Evolutionary conservation across 2,113 vertebrate genomes (phyloP).

Genomic region (Macrotus californicus): DNA sequence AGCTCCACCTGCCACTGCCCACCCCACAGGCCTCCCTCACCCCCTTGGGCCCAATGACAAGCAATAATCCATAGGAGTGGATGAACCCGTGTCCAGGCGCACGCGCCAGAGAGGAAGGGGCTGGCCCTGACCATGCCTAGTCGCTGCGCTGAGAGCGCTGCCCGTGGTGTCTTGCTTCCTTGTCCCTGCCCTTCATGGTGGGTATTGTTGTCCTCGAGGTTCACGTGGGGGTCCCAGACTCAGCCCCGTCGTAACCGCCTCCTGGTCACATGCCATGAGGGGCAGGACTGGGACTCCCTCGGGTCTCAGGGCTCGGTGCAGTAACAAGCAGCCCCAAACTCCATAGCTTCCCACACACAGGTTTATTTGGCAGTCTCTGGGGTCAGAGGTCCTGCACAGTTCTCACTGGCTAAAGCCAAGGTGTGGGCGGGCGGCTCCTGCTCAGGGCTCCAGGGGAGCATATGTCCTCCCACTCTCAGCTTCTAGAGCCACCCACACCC

Average conservation of each 20-base stretch:
- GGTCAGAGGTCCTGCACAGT: not conserved
- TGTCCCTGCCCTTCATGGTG: not conserved
- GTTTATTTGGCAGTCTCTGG: rapidly evolving
- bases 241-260: rapidly evolving
- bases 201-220: rapidly evolving
- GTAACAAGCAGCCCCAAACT: too few species aligned
- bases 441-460: not conserved
- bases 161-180: rapidly evolving
- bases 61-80: rapidly evolving
- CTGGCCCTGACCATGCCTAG: rapidly evolving
- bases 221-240: not conserved
- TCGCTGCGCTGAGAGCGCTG: rapidly evolving
- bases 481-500: rapidly evolving
- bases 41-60: not conserved
- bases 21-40: rapidly evolving
- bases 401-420: not conserved
- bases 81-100: not conserved
- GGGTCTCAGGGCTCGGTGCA: rapidly evolving
- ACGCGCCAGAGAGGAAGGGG: rapidly evolving
- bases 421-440: rapidly evolving
- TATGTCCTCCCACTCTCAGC: not conserved
- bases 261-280: rapidly evolving
- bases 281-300: rapidly evolving
- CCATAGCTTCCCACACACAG: rapidly evolving
- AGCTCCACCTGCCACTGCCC: not conserved